A percentile compares a stretch with the other conserved stretches of the same genome.
Evolutionary conservation across 1,140 invertebrate species (phyloP).

Genomic region (Battus philenor): DNA sequence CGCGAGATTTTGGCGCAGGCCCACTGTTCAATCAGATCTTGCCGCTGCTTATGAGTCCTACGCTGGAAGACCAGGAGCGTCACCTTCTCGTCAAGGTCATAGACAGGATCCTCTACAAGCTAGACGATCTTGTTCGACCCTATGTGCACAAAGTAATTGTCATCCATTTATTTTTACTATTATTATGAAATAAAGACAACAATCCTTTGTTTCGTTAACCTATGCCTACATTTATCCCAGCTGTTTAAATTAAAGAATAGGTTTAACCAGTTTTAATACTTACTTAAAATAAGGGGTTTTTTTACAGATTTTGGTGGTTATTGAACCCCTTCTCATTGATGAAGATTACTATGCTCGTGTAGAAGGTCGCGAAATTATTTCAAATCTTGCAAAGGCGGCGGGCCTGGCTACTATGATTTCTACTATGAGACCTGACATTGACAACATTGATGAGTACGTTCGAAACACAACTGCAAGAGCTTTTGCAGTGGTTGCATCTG

Average conservation of each 20-base stretch:
- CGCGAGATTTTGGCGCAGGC: slow-evolving; percentile 98
- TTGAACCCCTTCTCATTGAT: slow-evolving; percentile 98
- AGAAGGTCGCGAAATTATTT: slow-evolving; percentile 99
- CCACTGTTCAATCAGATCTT: slow-evolving; percentile 99
- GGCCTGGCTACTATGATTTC: slow-evolving; percentile 99
- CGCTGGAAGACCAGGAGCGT: slow-evolving; percentile 98
- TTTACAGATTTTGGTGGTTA: slow-evolving; percentile 98
- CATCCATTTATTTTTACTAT: slow-evolving; percentile 15
- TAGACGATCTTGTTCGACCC: slow-evolving; percentile 98
- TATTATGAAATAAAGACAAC: too few relatives aligned
- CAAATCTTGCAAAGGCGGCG: slow-evolving; percentile 99
- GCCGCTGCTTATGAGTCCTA: slow-evolving; percentile 99
- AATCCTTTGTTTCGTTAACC: too few relatives aligned
- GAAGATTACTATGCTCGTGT: slow-evolving; percentile 99
- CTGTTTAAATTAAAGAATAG: too few relatives aligned
- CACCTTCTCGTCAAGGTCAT: slow-evolving; percentile 99
- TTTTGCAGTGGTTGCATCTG: slow-evolving; percentile 99
- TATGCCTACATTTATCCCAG: too few relatives aligned
- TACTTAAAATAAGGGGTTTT: too few relatives aligned
- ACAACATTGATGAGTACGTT: slow-evolving; percentile 99
- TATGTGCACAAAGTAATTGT: slow-evolving; percentile 96
- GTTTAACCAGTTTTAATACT: too few relatives aligned
- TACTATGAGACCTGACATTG: slow-evolving; percentile 99
- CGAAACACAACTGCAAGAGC: slow-evolving; percentile 99
- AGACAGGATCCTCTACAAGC: slow-evolving; percentile 98